Percentiles rank a stretch among this genome's conserved stretches.
phyloP scores from a whole-genome alignment of 2,797 vertebrate genomes.

The Phylloscopus collybita region DNA sequence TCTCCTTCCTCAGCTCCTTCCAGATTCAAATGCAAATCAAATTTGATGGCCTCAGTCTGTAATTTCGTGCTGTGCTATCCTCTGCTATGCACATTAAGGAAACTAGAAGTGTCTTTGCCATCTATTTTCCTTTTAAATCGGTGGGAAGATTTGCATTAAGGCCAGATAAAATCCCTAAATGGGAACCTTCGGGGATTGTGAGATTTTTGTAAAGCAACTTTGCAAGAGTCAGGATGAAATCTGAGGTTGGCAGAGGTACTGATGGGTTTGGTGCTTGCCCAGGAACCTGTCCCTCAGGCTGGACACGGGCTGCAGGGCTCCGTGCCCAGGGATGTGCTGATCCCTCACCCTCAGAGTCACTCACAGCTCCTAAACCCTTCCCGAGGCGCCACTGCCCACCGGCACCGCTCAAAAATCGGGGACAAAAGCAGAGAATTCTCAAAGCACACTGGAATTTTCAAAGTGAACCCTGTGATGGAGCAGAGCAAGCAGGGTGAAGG shows the following conservation, averaged over 20 bases:
- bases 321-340: not conserved
- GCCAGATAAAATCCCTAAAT: not conserved
- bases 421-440: not conserved
- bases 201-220: not conserved
- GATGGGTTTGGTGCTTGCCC: not conserved
- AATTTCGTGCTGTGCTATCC: slow-evolving; percentile 37
- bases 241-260: not conserved
- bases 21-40: slow-evolving; percentile 62
- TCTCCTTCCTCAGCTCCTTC: slow-evolving; percentile 50
- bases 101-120: slow-evolving; percentile 21
- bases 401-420: fast-evolving
- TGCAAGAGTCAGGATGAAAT: not conserved
- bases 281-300: not conserved
- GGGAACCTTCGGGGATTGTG: not conserved
- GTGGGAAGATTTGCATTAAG: slow-evolving; percentile 4
- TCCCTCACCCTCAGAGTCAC: not conserved
- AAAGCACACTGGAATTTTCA: not conserved
- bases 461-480: not conserved
- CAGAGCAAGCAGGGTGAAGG: not conserved
- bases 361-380: not conserved
- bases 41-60: slow-evolving; percentile 51
- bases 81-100: not conserved
- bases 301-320: not conserved
- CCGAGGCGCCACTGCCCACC: not conserved
- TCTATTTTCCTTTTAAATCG: slow-evolving; percentile 37